Evolutionary conservation across 2,797 vertebrate species (phyloP).

Genomic region (Ataeniobius toweri): DNA sequence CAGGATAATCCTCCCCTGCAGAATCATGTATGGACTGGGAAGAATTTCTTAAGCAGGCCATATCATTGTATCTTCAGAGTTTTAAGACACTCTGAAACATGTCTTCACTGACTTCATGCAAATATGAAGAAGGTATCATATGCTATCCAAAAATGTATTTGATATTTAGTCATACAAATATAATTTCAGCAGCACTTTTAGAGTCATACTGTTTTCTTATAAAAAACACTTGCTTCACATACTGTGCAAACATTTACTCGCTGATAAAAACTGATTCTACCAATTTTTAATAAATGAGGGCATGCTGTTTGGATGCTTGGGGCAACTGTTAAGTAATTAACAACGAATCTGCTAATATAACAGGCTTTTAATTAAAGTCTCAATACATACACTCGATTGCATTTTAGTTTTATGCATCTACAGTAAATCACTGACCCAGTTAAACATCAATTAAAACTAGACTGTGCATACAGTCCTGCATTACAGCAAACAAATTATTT

Average conservation of each 20-base stretch:
- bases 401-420: slow-evolving; percentile 40
- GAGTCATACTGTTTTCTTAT: slow-evolving; percentile 12
- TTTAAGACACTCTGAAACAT: slow-evolving; percentile 42
- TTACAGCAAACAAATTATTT: slow-evolving; percentile 46
- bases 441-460: slow-evolving; percentile 29
- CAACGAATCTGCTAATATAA: slow-evolving; percentile 50
- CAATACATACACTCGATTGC: slow-evolving; percentile 33
- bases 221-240: neutral
- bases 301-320: slow-evolving; percentile 18
- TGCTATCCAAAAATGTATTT: slow-evolving; percentile 3
- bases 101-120: slow-evolving; percentile 21
- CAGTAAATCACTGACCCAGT: slow-evolving; percentile 55
- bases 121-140: slow-evolving; percentile 1
- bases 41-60: slow-evolving; percentile 17
- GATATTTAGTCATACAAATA: neutral
- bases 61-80: slow-evolving; percentile 40
- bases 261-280: slow-evolving; percentile 17
- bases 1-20: slow-evolving; percentile 28
- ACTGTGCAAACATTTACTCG: slow-evolving; percentile 7
- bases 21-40: slow-evolving; percentile 48
- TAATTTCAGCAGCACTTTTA: slow-evolving; percentile 23
- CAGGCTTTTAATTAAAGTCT: slow-evolving; percentile 57
- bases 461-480: slow-evolving; percentile 16
- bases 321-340: slow-evolving; percentile 33
- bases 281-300: slow-evolving; percentile 17